phyloP scores from a whole-genome alignment of 64 coral and sea anemone species.

The Exaiptasia diaphana region DNA sequence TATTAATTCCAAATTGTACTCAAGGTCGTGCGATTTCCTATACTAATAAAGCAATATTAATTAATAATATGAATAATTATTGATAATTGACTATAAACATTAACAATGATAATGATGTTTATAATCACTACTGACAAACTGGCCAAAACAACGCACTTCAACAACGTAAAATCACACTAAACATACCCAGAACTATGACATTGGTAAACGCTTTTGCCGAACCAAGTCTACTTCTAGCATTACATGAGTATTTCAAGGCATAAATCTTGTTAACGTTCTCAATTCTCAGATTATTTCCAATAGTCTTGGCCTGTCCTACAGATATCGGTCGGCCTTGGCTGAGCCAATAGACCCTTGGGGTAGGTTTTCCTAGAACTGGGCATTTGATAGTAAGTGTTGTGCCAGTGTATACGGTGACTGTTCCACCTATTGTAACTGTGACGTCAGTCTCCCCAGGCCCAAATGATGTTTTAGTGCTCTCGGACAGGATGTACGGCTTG shows the following conservation, averaged over 20 bases:
- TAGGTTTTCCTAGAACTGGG: constrained; percentile 21
- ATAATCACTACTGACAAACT: too few species aligned
- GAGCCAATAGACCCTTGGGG: constrained; percentile 44
- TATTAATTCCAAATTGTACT: too few species aligned
- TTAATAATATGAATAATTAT: too few species aligned
- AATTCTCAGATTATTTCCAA: constrained; percentile 64
- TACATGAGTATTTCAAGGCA: constrained; percentile 54
- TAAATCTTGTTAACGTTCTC: constrained; percentile 66
- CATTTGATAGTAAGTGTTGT: constrained; percentile 65
- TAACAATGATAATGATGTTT: too few species aligned
- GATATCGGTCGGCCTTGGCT: constrained; percentile 29
- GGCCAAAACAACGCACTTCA: too few species aligned
- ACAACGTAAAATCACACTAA: too few species aligned
- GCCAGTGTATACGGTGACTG: constrained; percentile 55
- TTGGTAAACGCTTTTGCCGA: not conserved
- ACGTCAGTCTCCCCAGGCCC: constrained; percentile 49
- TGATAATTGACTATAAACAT: too few species aligned
- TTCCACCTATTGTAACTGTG: constrained; percentile 66
- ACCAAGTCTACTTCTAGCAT: constrained; percentile 22
- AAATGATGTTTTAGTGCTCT: constrained; percentile 11
- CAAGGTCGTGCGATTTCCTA: too few species aligned
- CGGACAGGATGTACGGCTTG: constrained; percentile 35
- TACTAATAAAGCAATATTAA: too few species aligned
- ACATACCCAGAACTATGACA: constrained; percentile 60
- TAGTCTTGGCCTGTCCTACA: constrained; percentile 65